Evolutionary conservation across 2,888 invertebrate species (phyloP).

Genomic region (Hypsopygia costalis): DNA sequence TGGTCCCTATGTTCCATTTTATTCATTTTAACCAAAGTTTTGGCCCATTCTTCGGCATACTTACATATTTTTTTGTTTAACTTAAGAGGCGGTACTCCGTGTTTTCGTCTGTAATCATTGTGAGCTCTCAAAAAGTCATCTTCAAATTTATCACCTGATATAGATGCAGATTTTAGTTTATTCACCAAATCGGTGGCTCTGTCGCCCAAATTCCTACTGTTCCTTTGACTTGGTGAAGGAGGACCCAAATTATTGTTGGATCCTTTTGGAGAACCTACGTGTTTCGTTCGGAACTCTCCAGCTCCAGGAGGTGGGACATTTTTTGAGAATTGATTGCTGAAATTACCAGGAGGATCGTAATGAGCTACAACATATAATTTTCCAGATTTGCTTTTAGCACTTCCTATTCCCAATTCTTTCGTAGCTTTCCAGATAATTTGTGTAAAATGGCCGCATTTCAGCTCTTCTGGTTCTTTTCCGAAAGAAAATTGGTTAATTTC

Average conservation of each 20-base stretch:
- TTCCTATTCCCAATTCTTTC: constrained; percentile 87
- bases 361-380: constrained; percentile 92
- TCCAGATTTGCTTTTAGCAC: constrained; percentile 87
- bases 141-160: constrained; percentile 78
- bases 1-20: constrained; percentile 87
- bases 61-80: constrained; percentile 83
- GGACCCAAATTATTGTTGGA: constrained; percentile 52
- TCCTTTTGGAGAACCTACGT: constrained; percentile 27
- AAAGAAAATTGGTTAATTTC: constrained; percentile 86
- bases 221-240: constrained; percentile 43
- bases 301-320: constrained; percentile 83
- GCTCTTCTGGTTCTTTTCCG: constrained; percentile 82
- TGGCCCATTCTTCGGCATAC: constrained; percentile 87
- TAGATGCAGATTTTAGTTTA: constrained; percentile 53
- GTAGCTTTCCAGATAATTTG: constrained; percentile 92
- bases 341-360: constrained; percentile 92
- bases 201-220: constrained; percentile 52
- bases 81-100: constrained; percentile 85
- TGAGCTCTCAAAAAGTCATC: constrained; percentile 87
- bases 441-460: constrained; percentile 85
- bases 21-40: constrained; percentile 82
- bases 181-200: constrained; percentile 57
- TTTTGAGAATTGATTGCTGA: constrained; percentile 83
- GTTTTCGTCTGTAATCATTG: constrained; percentile 85
- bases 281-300: constrained; percentile 43